Percentiles rank a stretch among this genome's conserved stretches.
Conservation (phyloP, 2,797 vertebrate genomes). For the Carduelis carduelis region DNA sequence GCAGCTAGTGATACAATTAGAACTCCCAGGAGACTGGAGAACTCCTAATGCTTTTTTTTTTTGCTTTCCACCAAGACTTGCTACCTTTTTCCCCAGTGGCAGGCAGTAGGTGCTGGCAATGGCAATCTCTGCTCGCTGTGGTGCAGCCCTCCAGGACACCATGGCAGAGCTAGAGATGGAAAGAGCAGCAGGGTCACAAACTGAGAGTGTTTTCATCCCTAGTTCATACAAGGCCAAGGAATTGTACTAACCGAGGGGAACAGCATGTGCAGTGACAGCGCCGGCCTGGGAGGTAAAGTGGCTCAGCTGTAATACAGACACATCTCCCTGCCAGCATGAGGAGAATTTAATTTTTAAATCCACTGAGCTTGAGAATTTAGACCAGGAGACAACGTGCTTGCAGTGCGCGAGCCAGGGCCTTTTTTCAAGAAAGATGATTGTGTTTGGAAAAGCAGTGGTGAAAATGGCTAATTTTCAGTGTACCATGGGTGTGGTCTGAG, state of each 20-base stretch:
- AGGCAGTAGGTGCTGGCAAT: not conserved
- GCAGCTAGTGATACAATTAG: not conserved
- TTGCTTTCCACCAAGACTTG: not conserved
- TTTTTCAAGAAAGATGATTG: not conserved
- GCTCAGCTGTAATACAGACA: not conserved
- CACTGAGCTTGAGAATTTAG: not conserved
- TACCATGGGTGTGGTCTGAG: not conserved
- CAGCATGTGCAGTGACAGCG: constrained; percentile 12
- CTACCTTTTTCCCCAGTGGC: not conserved
- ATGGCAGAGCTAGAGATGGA: not conserved
- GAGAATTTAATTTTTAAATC: not conserved
- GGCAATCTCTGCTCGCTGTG: not conserved
- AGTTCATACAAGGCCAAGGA: constrained; percentile 29
- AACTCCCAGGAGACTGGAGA: not conserved
- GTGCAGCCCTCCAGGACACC: rapidly evolving
- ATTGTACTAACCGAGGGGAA: not conserved
- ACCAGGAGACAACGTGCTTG: rapidly evolving
- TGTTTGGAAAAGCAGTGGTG: not conserved
- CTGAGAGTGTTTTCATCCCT: not conserved
- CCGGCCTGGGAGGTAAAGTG: not conserved
- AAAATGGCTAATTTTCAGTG: not conserved
- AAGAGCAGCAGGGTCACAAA: not conserved
- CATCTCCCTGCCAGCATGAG: not conserved
- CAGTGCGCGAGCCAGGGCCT: not conserved
- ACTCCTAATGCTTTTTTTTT: not conserved